These are phyloP conservation scores for Hyperoplus immaculatus DNA, from an alignment of 2,797 vertebrate species.

Conservation along the genomic window DNA sequence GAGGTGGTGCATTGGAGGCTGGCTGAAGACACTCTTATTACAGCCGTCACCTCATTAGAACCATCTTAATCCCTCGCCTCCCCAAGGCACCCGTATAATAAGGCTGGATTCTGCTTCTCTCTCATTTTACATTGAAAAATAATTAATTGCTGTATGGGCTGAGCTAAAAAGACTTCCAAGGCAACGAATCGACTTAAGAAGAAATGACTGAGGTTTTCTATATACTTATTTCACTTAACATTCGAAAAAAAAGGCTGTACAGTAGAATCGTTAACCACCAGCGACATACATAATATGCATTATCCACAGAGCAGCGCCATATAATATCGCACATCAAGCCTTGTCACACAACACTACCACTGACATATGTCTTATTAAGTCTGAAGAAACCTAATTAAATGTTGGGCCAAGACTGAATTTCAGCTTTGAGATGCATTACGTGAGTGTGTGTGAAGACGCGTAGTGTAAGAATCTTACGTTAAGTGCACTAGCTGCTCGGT, in stretches of 20 bases:
- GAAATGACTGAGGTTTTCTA: conserved; percentile 50
- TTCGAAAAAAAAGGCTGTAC: conserved; percentile 36
- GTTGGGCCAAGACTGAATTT: conserved; percentile 76
- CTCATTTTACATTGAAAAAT: conserved; percentile 80
- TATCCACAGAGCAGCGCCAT: conserved; percentile 70
- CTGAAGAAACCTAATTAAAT: conserved; percentile 82
- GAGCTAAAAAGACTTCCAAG: conserved; percentile 76
- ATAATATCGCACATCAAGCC: conserved; percentile 79
- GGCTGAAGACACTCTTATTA: conserved; percentile 87
- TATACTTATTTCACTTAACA: conserved; percentile 45
- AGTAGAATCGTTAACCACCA: conserved; percentile 58
- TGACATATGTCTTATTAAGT: conserved; percentile 83
- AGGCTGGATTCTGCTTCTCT: conserved; percentile 83
- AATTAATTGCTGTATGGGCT: conserved; percentile 82
- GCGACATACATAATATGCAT: conserved; percentile 72
- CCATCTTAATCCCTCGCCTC: conserved; percentile 86
- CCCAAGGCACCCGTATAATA: conserved; percentile 85
- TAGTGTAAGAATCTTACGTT: conserved; percentile 64
- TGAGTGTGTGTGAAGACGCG: conserved; percentile 63
- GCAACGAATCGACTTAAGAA: conserved; percentile 70
- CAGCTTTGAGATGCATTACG: conserved; percentile 80
- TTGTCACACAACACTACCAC: conserved; percentile 81
- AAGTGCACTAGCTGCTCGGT: conserved; percentile 75
- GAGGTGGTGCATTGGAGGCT: conserved; percentile 77
- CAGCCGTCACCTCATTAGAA: conserved; percentile 88